phyloP scores from a whole-genome alignment of 2,888 invertebrate genomes.

The Drosophila trichaetosa region DNA sequence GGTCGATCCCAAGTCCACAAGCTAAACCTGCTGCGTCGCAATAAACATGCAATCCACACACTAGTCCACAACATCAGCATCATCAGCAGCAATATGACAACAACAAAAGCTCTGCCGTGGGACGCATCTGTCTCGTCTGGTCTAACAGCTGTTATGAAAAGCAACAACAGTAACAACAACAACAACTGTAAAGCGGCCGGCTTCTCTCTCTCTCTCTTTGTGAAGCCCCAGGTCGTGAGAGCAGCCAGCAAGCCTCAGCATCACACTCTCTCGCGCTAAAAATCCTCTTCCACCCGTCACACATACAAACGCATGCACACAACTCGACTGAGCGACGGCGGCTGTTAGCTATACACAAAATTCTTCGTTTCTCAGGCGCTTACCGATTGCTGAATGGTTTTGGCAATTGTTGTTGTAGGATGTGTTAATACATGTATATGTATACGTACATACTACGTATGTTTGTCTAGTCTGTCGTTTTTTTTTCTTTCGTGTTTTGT shows the following conservation, averaged over 20 bases:
- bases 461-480: constrained; percentile 30
- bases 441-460: constrained; percentile 14
- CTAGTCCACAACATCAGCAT: constrained; percentile 4
- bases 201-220: constrained; percentile 29
- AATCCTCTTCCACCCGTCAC: constrained; percentile 26
- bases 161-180: constrained; percentile 16
- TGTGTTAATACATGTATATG: constrained; percentile 35
- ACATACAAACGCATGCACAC: constrained; percentile 5
- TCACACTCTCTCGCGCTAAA: constrained; percentile 31
- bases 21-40: constrained; percentile 57
- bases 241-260: constrained; percentile 32
- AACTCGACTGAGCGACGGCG: constrained; percentile 7
- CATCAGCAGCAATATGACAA: constrained; percentile 23
- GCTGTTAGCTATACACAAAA: constrained; percentile 36
- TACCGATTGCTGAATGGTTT: constrained; percentile 60
- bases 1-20: constrained; percentile 39
- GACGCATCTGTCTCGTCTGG: constrained; percentile 41
- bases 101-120: constrained; percentile 36
- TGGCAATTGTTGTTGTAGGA: constrained; percentile 39
- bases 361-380: constrained; percentile 37
- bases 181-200: constrained; percentile 34
- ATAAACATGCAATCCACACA: constrained; percentile 53
- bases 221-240: constrained; percentile 25
- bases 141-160: constrained; percentile 71
- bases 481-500: constrained; percentile 33